Evolutionary conservation across 2,797 vertebrate genomes (phyloP), one percentile per base, ranked within the genome.

Genomic region (Intellagama lesueurii): DNA sequence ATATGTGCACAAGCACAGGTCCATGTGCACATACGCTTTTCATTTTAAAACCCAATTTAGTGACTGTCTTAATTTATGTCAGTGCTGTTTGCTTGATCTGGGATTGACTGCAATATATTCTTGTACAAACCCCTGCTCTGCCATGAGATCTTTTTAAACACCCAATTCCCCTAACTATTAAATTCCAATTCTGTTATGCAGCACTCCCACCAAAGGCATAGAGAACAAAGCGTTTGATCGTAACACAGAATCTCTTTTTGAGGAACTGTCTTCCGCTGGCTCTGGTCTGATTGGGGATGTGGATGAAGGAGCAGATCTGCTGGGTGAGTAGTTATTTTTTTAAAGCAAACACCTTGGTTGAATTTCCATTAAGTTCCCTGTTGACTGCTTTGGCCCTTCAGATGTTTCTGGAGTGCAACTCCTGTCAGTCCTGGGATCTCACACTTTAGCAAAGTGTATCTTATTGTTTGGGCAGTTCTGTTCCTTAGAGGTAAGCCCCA

Each of bases 181-280:
- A 72, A 40, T 88, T 89, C 72, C 7, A 77, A 90, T 95, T 94
- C 90, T 94, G 68, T 94, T 94, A 91, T 83, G 44, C 92, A 99
- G 99, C 96, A 99, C 99, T 89, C 99, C 99, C 22, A 96, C 97
- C 93, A 99, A 99, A 98, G 98, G 98, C 3, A 97, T 98, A 40
- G 98, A 99, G 95, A 99, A 99, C 95, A 97, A 98, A 94, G 98
- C 97, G 0, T 99, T 99, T 89, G 97, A 99, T 96, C 98, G 99
- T 2, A 99, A 99, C 96, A 99, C 99, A 0, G 99, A 99, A 66
- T 99, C 99, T 88, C 97, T 99, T 91, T 99, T 99, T 93, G 99
- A 99, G 95, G 99, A 99, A 96, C 97, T 99, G 91, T 99, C 99
- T 2, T 99, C 98, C 84, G 98, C 98, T 87, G 99, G 98, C 83